Percentiles rank a stretch among this genome's conserved stretches.
phyloP scores from a whole-genome alignment of 2,113 vertebrate species.

The Corynorhinus townsendii region DNA sequence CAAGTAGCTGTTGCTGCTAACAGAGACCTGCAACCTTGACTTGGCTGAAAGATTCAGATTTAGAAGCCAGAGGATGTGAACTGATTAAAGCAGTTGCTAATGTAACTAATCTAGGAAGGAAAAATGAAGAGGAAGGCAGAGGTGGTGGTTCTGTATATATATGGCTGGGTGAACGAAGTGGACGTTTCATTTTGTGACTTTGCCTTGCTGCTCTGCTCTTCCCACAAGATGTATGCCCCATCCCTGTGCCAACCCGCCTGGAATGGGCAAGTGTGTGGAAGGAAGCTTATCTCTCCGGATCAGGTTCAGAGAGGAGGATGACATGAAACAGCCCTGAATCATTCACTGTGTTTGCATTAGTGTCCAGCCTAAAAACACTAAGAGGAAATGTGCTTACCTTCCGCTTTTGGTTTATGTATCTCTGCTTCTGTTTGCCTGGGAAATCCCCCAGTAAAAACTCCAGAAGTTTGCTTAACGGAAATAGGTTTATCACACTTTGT shows the following conservation, averaged over 20 bases:
- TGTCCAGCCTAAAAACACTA: constrained; percentile 40
- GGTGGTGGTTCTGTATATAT: neutral
- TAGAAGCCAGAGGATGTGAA: neutral
- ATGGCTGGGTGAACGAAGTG: neutral
- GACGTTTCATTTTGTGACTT: neutral
- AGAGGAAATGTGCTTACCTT: constrained; percentile 68
- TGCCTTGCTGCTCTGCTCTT: neutral
- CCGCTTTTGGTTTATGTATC: constrained; percentile 53
- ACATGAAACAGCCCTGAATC: constrained; percentile 11
- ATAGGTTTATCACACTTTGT: constrained; percentile 61
- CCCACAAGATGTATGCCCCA: neutral
- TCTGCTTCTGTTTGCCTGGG: constrained; percentile 57
- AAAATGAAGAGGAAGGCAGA: neutral
- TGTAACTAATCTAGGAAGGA: neutral
- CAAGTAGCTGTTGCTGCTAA: neutral
- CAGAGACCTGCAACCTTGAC: neutral
- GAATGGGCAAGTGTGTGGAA: neutral
- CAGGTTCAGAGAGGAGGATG: neutral
- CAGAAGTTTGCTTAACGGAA: constrained; percentile 61
- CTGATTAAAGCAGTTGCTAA: neutral
- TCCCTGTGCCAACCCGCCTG: neutral
- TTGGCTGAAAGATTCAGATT: neutral
- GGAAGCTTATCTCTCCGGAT: neutral
- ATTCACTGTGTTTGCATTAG: constrained; percentile 51
- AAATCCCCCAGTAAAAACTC: constrained; percentile 70